Evolutionary conservation across 2,888 invertebrate genomes (phyloP), one percentile per base, ranked within the genome.

Genomic region (Metallyticus violacea): DNA sequence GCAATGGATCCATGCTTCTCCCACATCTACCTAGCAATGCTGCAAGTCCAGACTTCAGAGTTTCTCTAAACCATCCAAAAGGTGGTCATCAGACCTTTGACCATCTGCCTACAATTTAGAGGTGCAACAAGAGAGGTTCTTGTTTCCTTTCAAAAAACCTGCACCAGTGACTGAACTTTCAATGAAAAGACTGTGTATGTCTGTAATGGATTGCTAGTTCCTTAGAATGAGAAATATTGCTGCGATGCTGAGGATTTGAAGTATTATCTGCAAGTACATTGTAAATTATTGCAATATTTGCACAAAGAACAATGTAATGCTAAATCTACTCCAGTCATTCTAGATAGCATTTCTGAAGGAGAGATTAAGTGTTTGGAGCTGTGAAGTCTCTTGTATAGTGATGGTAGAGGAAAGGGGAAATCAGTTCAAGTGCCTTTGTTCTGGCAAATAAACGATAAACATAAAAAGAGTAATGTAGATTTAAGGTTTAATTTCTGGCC

Each of bases 81-180:
- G 91, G 89, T 90, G 91, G 89, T 90, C 91, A 29, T 90, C 92
- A 91, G 87, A 93, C 94, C 89, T 93, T 95, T 86, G 94, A 95
- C 88, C 96, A 95, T 91, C 92, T 96, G 89, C 96, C 96, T 88
- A 96, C 95, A 90, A 96, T 96, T 91, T 96, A 89, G 40, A 62
- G 40, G 15, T 22, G 22, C 40, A 62, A 6, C 40, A 62, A 62
- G 40, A 62, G 22, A 40, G 9, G 22, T 9, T 62, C 15, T 9
- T 62, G n/a, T n/a, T n/a, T n/a, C n/a, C n/a, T n/a, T n/a, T n/a
- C n/a, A n/a, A n/a, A n/a, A n/a, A 62, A 62, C 40, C 9, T 3
- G 40, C 15, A 9, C 22, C 15, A 3, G 15, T 62, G 22, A 62
- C 15, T 62, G 40, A 62, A 62, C 22, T 15, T 15, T 22, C 15